Base-by-base conservation (phyloP, 2,113 vertebrate species). In the Gallinago undulata region DNA sequence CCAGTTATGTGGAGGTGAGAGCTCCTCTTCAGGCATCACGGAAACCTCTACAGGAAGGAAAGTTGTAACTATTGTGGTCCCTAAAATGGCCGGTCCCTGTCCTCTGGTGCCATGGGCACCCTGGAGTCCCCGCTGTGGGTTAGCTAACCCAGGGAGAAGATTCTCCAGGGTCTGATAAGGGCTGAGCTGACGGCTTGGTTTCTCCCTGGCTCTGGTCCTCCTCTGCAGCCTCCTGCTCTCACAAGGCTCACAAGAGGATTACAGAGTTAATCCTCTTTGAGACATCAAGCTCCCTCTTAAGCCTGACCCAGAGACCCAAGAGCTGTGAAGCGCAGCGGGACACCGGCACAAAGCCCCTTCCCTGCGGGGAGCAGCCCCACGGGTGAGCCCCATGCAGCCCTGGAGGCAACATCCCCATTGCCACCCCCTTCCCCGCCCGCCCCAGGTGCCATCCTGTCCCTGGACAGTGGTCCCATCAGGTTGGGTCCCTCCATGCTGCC, bases 221-320 rank as follows among this genome's bases (percentile, higher is more conserved):
- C 59, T 74, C 76, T 0, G 0, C 35, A 48, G 51, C 66, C 57
- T 75, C 43, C 28, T 0, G 0, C 78, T 84, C 74, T 74, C 82
- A 31, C 31, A 27, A 66, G 72, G 77, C 91, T 96, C 77, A 67
- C 73, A 50, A 35, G 48, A 72, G 57, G 92, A 93, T 96, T 94
- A 79, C 22, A 39, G 27, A 78, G 10, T 83, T 85, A 89, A 94
- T 93, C 94, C 69, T 81, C 69, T 94, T 70, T 87, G 22, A 79
- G 66, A 89, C 69, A 84, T 72, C n/a, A 30, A 79, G 39, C 57
- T 94, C 33, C 30, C 48, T 31, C 35, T 68, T 76, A 28, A 89
- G 70, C 70, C 57, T 89, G 41, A 76, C 27, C 2, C 5, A 39
- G 69, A 68, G 57, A 8, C 47, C 69, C 62, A 59, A 64, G 60